Evolutionary conservation across 2,888 invertebrate species (phyloP).

Genomic region (Epirrhoe alternata): DNA sequence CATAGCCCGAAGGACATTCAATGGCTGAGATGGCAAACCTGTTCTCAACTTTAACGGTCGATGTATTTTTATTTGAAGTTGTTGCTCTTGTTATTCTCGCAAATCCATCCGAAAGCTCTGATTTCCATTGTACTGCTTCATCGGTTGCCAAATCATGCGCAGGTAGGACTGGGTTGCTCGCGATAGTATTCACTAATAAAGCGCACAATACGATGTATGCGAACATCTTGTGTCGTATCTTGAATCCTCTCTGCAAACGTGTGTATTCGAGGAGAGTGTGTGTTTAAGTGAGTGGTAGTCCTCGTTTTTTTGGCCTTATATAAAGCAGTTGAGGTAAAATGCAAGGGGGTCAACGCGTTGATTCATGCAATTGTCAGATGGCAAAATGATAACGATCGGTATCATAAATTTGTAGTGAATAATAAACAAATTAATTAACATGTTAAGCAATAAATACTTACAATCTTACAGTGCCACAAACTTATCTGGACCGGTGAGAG

Average conservation of each 20-base stretch:
- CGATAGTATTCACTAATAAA: conserved; percentile 15
- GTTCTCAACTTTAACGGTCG: conserved; percentile 34
- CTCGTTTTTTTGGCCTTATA: conserved; percentile 9
- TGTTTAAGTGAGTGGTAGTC: conserved; percentile 3
- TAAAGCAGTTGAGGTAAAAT: conserved; percentile 13
- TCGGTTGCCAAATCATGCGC: neutral
- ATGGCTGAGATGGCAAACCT: conserved; percentile 44
- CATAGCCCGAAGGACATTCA: conserved; percentile 12
- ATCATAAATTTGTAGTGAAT: too few relatives aligned
- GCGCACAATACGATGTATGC: conserved; percentile 11
- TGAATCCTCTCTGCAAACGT: neutral
- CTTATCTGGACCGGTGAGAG: too few relatives aligned
- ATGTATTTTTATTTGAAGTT: conserved; percentile 1
- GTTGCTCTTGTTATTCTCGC: conserved; percentile 1
- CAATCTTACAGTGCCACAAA: too few relatives aligned
- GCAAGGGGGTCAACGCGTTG: conserved; percentile 5
- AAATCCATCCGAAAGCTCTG: neutral
- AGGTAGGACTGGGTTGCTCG: conserved; percentile 5
- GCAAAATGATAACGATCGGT: neutral
- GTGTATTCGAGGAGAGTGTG: conserved; percentile 2
- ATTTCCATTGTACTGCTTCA: neutral
- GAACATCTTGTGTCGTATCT: conserved; percentile 19
- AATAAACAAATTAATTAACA: too few relatives aligned
- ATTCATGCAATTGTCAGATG: conserved; percentile 6
- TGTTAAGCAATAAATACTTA: too few relatives aligned